A percentile compares a stretch with the other conserved stretches of the same genome.
These are phyloP conservation scores for Podarcis siculus DNA, from an alignment of 2,797 vertebrate genomes.

Conservation along the genomic window DNA sequence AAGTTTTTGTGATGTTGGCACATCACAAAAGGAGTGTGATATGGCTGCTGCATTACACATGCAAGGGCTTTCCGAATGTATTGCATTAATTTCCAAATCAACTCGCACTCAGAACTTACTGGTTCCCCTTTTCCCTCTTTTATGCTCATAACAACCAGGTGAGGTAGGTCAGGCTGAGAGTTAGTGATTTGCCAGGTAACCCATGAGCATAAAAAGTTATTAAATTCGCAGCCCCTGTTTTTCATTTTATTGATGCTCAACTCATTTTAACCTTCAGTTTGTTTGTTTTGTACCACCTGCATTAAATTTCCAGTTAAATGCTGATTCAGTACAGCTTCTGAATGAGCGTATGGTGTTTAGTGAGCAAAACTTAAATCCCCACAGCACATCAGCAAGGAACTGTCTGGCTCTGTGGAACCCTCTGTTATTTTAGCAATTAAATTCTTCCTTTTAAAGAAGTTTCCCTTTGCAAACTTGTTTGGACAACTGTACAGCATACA, in stretches of 20 bases:
- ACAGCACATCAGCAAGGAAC: constrained; percentile 47
- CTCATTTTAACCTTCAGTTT: constrained; percentile 7
- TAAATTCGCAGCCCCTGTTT: background rate
- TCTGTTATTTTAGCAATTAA: constrained; percentile 50
- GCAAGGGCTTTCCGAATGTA: background rate
- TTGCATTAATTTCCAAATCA: too few species aligned
- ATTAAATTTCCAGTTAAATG: background rate
- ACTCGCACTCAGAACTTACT: too few species aligned
- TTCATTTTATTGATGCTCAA: constrained; percentile 17
- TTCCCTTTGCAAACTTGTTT: constrained; percentile 59
- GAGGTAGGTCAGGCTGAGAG: background rate
- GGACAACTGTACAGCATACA: constrained; percentile 47
- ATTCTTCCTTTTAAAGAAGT: constrained; percentile 12
- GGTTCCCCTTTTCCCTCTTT: background rate
- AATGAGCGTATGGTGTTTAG: constrained; percentile 27
- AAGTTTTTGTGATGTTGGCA: background rate
- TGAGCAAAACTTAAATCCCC: constrained; percentile 34
- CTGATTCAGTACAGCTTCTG: constrained; percentile 9
- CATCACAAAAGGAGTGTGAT: background rate
- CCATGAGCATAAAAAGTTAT: background rate
- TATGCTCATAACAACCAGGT: background rate
- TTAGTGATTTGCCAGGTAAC: background rate
- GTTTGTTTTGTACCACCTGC: background rate
- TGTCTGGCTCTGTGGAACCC: constrained; percentile 40
- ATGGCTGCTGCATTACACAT: too few species aligned